These are phyloP conservation scores for Sarcophaga rosellei DNA, from an alignment of 2,888 invertebrate species.

Conservation along the genomic window DNA sequence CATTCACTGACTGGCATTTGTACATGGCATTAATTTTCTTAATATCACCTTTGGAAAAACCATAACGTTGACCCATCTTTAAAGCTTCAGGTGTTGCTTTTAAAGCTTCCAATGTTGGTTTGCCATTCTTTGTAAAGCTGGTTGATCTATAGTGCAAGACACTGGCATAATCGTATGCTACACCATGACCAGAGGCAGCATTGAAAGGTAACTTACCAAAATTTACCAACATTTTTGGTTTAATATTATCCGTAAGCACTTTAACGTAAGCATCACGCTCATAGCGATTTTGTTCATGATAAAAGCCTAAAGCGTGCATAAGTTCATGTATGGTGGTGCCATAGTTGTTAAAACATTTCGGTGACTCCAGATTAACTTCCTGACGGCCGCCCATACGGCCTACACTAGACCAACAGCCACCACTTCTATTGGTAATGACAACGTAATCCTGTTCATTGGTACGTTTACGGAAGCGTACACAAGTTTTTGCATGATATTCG, in stretches of 20 bases:
- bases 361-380: slow-evolving; percentile 87
- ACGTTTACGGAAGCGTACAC: slow-evolving; percentile 86
- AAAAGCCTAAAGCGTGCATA: slow-evolving; percentile 89
- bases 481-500: slow-evolving; percentile 88
- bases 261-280: slow-evolving; percentile 87
- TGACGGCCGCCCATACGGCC: slow-evolving; percentile 85
- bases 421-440: slow-evolving; percentile 84
- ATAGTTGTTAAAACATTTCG: slow-evolving; percentile 86
- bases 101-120: slow-evolving; percentile 87
- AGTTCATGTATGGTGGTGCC: slow-evolving; percentile 91
- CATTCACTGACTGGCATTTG: slow-evolving; percentile 70
- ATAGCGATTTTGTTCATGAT: slow-evolving; percentile 90
- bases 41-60: slow-evolving; percentile 77
- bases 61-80: slow-evolving; percentile 77
- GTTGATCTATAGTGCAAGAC: slow-evolving; percentile 91
- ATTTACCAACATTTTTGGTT: slow-evolving; percentile 85
- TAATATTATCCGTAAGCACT: slow-evolving; percentile 86
- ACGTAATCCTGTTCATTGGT: slow-evolving; percentile 86
- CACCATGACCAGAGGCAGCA: slow-evolving; percentile 84
- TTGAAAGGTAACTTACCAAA: slow-evolving; percentile 85
- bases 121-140: slow-evolving; percentile 88
- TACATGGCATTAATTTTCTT: slow-evolving; percentile 79
- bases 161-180: slow-evolving; percentile 89
- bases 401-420: slow-evolving; percentile 91
- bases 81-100: slow-evolving; percentile 79